Conservation (phyloP, 1,140 invertebrate species). For the Chironomus tepperi region DNA sequence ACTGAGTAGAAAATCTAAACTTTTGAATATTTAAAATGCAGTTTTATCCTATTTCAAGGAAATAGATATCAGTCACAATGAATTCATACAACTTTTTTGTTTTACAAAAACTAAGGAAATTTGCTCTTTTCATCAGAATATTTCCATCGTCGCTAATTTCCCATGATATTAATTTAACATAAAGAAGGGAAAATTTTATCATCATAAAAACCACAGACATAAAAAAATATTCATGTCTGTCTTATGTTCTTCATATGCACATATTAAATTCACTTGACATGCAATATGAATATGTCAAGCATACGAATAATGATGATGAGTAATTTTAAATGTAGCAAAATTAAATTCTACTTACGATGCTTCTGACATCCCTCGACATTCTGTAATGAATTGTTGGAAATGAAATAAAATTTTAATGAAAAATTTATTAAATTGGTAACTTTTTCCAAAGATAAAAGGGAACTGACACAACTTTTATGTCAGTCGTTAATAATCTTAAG, state of each 20-base stretch:
- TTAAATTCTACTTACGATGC: constrained; percentile 64
- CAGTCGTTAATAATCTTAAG: too few species aligned
- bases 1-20: too few species aligned
- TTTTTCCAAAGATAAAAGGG: too few species aligned
- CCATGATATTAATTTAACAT: neutral
- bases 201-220: neutral
- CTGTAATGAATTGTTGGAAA: neutral
- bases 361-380: constrained; percentile 72
- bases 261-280: neutral
- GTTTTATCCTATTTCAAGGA: too few species aligned
- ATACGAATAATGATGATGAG: neutral
- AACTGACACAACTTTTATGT: too few species aligned
- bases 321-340: neutral
- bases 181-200: neutral
- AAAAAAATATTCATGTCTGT: too few species aligned
- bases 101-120: too few species aligned
- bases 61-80: too few species aligned
- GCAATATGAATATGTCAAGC: neutral
- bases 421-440: neutral
- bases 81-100: neutral
- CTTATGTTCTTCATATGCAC: neutral
- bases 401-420: neutral
- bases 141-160: neutral
- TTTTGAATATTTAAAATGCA: too few species aligned
- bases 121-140: neutral